Conservation (phyloP, 2,888 invertebrate genomes). For the Pemphredon lugubris region DNA sequence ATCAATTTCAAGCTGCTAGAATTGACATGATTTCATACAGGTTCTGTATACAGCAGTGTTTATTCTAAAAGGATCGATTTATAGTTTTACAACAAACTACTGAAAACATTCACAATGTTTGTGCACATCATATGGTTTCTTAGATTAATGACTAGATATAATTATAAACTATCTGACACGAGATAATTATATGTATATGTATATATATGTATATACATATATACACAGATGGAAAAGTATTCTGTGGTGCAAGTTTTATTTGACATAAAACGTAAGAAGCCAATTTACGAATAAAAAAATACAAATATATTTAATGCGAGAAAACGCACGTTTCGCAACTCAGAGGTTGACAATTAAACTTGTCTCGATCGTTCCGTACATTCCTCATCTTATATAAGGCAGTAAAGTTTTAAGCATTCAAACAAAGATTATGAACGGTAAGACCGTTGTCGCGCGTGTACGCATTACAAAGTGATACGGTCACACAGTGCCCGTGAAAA, state of each 20-base stretch:
- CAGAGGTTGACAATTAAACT: conserved; percentile 22
- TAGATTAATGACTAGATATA: conserved; percentile 43
- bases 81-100: conserved; percentile 32
- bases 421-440: conserved; percentile 34
- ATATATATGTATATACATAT: conserved; percentile 21
- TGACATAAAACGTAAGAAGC: conserved; percentile 32
- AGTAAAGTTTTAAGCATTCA: conserved; percentile 35
- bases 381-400: conserved; percentile 28
- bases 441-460: conserved; percentile 32
- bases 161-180: conserved; percentile 36
- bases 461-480: conserved; percentile 51
- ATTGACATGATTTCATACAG: conserved; percentile 13
- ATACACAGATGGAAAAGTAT: conserved; percentile 37
- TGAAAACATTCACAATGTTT: conserved; percentile 32
- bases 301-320: conserved; percentile 29
- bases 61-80: conserved; percentile 15
- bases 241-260: conserved; percentile 42
- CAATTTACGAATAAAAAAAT: conserved; percentile 49
- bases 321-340: conserved; percentile 38
- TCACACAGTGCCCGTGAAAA: conserved; percentile 28
- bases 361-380: conserved; percentile 36
- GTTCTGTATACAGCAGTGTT: conserved; percentile 5
- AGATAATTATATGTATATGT: conserved; percentile 31
- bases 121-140: conserved; percentile 39
- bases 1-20: conserved; percentile 29